A percentile compares a stretch with the other conserved stretches of the same genome.
phyloP scores from a whole-genome alignment of 1,140 invertebrate species.

The Centruroides sculpturatus region DNA sequence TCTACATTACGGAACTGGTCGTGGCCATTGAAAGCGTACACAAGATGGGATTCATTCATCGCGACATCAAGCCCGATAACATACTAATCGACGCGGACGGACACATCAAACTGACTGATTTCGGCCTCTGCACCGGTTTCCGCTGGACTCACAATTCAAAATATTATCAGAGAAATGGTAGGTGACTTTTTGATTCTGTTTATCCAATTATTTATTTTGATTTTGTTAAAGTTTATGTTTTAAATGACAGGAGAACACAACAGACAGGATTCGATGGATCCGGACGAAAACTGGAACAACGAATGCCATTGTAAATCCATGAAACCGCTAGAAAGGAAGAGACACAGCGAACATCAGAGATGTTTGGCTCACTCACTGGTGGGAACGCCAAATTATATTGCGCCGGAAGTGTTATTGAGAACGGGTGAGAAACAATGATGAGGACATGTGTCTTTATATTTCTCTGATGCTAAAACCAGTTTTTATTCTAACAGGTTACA shows the following conservation, averaged over 20 bases:
- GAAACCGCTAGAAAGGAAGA: constrained; percentile 65
- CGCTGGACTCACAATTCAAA: constrained; percentile 99
- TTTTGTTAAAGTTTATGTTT: too few species aligned
- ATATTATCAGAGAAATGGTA: constrained; percentile 92
- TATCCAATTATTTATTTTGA: not conserved
- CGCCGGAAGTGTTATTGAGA: constrained; percentile 81
- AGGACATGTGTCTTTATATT: not conserved
- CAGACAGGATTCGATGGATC: constrained; percentile 92
- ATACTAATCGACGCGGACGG: constrained; percentile 95
- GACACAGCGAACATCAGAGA: constrained; percentile 73
- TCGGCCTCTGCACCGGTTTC: constrained; percentile 95
- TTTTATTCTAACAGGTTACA: constrained; percentile 53
- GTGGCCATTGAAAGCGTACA: constrained; percentile 98
- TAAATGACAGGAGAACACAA: constrained; percentile 55
- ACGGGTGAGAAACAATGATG: constrained; percentile 28
- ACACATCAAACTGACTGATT: constrained; percentile 97
- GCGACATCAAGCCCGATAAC: constrained; percentile 74
- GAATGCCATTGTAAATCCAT: constrained; percentile 26
- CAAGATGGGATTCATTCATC: constrained; percentile 96
- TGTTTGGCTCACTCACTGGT: constrained; percentile 94
- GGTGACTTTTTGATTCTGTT: constrained; percentile 19
- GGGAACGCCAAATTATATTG: constrained; percentile 98
- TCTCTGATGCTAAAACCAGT: too few species aligned
- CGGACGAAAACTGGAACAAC: constrained; percentile 52
- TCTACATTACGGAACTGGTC: constrained; percentile 94